Conservation (phyloP, 2,888 invertebrate species). For the Stratiomys singularior region DNA sequence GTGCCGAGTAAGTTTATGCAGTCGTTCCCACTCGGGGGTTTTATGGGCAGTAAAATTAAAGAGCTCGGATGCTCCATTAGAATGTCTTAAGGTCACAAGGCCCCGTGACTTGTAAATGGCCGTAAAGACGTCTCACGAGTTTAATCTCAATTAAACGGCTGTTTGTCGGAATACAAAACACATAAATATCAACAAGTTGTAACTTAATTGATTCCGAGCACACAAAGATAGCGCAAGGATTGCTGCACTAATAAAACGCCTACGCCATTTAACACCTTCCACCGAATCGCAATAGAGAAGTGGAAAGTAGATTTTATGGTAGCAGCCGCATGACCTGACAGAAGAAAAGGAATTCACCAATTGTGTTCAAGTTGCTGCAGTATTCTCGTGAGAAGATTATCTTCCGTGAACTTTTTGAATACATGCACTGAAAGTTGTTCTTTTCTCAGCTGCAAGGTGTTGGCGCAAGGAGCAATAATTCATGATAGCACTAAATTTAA, state of each 20-base stretch:
- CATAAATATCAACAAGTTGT: slow-evolving; percentile 32
- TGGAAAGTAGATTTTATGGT: neutral
- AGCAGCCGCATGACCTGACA: neutral
- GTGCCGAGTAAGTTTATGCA: slow-evolving; percentile 47
- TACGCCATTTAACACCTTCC: slow-evolving; percentile 11
- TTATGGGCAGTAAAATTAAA: slow-evolving; percentile 54
- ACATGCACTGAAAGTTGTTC: neutral
- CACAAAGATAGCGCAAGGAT: slow-evolving; percentile 25
- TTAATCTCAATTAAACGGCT: slow-evolving; percentile 35
- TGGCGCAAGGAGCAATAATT: neutral
- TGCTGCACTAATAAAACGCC: slow-evolving; percentile 14
- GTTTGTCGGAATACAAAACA: slow-evolving; percentile 15
- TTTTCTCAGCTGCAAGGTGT: neutral
- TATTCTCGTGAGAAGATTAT: neutral
- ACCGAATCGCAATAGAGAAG: neutral
- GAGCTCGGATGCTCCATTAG: slow-evolving; percentile 52
- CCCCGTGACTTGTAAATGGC: slow-evolving; percentile 27
- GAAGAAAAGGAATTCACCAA: slow-evolving; percentile 7
- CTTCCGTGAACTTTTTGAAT: neutral
- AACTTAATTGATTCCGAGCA: slow-evolving; percentile 28
- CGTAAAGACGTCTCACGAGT: slow-evolving; percentile 44
- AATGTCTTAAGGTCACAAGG: slow-evolving; percentile 43
- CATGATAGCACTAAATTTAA: slow-evolving; percentile 4
- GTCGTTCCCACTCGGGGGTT: slow-evolving; percentile 46
- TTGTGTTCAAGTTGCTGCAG: neutral